These are phyloP conservation scores for Nysson spinosus DNA, from an alignment of 2,888 invertebrate genomes.

Conservation along the genomic window DNA sequence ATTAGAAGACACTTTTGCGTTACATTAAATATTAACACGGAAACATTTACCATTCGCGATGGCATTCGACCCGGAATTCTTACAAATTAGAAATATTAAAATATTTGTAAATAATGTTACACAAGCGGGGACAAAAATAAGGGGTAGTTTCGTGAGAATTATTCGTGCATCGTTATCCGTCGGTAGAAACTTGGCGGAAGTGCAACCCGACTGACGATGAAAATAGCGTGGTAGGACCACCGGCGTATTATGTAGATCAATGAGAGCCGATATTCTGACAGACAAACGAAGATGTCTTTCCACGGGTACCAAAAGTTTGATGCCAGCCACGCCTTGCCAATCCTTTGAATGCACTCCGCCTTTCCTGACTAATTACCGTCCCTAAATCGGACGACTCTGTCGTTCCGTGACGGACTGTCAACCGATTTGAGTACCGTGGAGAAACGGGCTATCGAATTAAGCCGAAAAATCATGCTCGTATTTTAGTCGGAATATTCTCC, in stretches of 20 bases:
- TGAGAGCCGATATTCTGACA: slow-evolving; percentile 43
- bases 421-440: no score
- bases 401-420: slow-evolving; percentile 24
- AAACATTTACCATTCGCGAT: no score
- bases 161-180: neutral
- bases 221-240: slow-evolving; percentile 37
- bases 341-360: slow-evolving; percentile 72
- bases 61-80: no score
- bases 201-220: slow-evolving; percentile 19
- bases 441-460: no score
- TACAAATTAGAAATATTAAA: no score
- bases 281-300: slow-evolving; percentile 55
- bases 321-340: slow-evolving; percentile 69
- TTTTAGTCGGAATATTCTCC: no score
- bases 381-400: slow-evolving; percentile 5
- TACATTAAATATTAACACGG: no score
- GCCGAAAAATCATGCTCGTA: no score
- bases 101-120: no score
- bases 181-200: no score
- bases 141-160: neutral
- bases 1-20: no score
- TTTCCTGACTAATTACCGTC: slow-evolving; percentile 67
- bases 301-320: slow-evolving; percentile 43
- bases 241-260: slow-evolving; percentile 51
- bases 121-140: no score